phyloP scores from a whole-genome alignment of 2,797 vertebrate species.

The Notolepis coatsorum region DNA sequence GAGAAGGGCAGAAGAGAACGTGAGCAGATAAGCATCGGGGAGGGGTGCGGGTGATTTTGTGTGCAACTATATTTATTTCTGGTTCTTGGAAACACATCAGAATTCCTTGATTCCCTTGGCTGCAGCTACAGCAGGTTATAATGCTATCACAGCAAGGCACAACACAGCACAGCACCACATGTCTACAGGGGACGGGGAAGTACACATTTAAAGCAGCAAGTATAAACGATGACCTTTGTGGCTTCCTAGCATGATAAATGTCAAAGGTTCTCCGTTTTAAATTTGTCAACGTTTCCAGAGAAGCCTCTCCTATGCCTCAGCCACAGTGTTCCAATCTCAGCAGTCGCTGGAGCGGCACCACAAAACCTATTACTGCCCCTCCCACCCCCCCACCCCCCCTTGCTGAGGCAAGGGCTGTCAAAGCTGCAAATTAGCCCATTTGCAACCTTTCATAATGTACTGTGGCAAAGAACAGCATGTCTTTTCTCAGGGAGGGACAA shows the following conservation, averaged over 20 bases:
- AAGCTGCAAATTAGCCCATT: constrained; percentile 79
- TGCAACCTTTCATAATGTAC: constrained; percentile 77
- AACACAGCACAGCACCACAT: constrained; percentile 34
- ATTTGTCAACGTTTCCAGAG: constrained; percentile 80
- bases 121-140: constrained; percentile 47
- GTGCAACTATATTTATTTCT: too few species aligned
- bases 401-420: constrained; percentile 73
- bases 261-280: constrained; percentile 81
- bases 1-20: too few species aligned
- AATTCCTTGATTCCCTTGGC: constrained; percentile 32
- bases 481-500: constrained; percentile 43
- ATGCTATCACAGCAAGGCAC: constrained; percentile 71
- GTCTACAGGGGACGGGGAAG: constrained; percentile 55
- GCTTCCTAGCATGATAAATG: constrained; percentile 78
- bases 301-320: constrained; percentile 77
- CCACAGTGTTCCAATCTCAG: constrained; percentile 68
- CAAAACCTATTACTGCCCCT: constrained; percentile 68
- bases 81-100: constrained; percentile 27
- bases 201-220: constrained; percentile 68
- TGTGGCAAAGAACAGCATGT: constrained; percentile 67
- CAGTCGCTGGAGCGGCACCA: constrained; percentile 73
- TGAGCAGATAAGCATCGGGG: too few species aligned
- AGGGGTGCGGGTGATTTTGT: too few species aligned
- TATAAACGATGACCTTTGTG: constrained; percentile 75
- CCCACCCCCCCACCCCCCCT: constrained; percentile 30